A percentile compares a stretch with the other conserved stretches of the same genome.
Conservation (phyloP, 2,888 invertebrate genomes). For the Acanthosepion pharaonis region DNA sequence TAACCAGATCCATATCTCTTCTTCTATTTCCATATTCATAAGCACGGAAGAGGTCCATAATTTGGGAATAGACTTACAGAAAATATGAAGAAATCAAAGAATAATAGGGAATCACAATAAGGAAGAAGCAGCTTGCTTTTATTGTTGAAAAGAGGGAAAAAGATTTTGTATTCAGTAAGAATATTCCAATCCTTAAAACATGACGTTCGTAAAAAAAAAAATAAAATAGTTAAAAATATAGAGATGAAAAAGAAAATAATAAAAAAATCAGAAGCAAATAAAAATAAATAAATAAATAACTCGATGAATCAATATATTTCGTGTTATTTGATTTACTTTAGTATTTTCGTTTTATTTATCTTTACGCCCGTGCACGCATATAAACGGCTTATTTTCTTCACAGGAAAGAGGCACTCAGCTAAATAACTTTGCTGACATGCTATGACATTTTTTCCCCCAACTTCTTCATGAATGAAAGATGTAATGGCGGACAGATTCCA, state of each 20-base stretch:
- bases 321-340: too few relatives aligned
- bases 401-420: not conserved
- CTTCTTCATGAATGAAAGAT: not conserved
- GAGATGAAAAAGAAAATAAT: not conserved
- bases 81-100: not conserved
- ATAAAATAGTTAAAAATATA: not conserved
- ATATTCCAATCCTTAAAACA: not conserved
- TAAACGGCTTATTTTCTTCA: not conserved
- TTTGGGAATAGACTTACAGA: not conserved
- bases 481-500: not conserved
- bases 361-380: not conserved
- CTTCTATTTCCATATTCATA: not conserved
- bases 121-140: not conserved
- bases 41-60: not conserved
- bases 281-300: not conserved
- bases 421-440: not conserved
- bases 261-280: not conserved
- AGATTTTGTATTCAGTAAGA: not conserved
- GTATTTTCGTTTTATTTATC: not conserved
- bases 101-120: not conserved
- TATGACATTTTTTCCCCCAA: not conserved
- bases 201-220: not conserved
- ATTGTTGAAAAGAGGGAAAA: not conserved
- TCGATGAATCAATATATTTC: too few relatives aligned
- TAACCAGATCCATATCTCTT: too few relatives aligned